Evolutionary conservation across 92 coral and sea anemone species (phyloP).

Genomic region (Zoanthus solanderi): DNA sequence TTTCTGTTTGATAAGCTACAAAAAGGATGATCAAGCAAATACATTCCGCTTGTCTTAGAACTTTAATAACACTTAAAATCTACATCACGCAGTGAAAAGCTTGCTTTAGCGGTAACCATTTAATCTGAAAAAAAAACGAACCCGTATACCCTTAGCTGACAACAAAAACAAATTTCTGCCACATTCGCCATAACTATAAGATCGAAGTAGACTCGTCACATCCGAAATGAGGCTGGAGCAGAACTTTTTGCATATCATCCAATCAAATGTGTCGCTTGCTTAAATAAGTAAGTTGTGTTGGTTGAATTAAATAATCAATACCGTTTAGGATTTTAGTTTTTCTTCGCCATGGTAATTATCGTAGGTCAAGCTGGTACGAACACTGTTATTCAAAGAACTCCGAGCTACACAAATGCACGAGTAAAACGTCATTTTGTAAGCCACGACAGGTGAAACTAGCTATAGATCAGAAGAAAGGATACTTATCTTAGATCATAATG

Average conservation of each 20-base stretch:
- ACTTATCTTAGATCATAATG: not conserved
- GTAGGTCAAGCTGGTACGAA: slow-evolving; percentile 22
- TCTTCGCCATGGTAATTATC: slow-evolving; percentile 22
- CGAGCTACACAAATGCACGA: slow-evolving; percentile 20
- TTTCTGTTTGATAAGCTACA: slow-evolving; percentile 17
- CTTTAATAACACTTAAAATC: not conserved
- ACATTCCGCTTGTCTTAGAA: not conserved
- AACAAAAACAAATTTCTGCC: not conserved
- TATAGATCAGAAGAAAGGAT: not conserved
- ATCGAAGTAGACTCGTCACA: slow-evolving; percentile 5
- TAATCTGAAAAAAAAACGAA: not conserved
- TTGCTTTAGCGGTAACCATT: not conserved
- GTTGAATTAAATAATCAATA: slow-evolving; percentile 15
- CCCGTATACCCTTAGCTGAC: not conserved
- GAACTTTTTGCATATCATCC: slow-evolving; percentile 24
- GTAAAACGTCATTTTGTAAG: not conserved
- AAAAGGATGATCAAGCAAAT: slow-evolving; percentile 6
- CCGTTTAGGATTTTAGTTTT: slow-evolving; percentile 16
- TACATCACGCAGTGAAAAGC: not conserved
- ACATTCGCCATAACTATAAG: slow-evolving; percentile 16
- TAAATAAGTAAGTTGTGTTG: slow-evolving; percentile 33
- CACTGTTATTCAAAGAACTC: slow-evolving; percentile 26
- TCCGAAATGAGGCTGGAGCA: slow-evolving; percentile 43
- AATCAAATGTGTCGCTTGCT: slow-evolving; percentile 20
- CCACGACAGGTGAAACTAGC: slow-evolving; percentile 19